These are phyloP conservation scores for Orthonychiurus folsomi DNA, from an alignment of 2,888 invertebrate genomes.

Conservation along the genomic window DNA sequence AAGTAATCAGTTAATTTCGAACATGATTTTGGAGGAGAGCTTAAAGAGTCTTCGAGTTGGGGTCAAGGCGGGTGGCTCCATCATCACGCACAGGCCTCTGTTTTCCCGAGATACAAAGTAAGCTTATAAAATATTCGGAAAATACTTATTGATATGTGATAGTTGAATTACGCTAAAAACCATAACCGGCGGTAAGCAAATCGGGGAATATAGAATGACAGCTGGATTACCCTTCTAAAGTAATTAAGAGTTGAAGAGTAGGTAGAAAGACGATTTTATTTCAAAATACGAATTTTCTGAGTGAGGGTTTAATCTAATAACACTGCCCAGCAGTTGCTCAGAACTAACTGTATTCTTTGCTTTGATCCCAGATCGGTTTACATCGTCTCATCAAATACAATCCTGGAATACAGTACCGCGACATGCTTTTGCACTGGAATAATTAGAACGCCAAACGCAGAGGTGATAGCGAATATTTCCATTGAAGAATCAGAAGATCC, in stretches of 20 bases:
- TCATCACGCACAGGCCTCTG: conserved; percentile 53
- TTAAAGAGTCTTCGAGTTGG: conserved; percentile 25
- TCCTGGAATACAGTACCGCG: conserved; percentile 56
- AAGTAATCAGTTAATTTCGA: too few species aligned
- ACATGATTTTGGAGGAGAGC: conserved; percentile 22
- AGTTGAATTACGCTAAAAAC: too few species aligned
- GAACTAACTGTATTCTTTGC: neutral
- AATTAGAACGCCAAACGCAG: conserved; percentile 50
- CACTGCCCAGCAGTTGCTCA: too few species aligned
- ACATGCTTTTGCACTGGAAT: conserved; percentile 57
- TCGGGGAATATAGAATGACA: too few species aligned
- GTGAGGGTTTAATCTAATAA: too few species aligned
- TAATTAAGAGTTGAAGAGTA: too few species aligned
- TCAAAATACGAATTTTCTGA: too few species aligned
- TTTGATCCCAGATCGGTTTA: neutral
- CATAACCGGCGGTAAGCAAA: too few species aligned
- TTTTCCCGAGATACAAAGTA: conserved; percentile 58
- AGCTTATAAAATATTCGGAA: conserved; percentile 42
- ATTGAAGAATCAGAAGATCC: conserved; percentile 43
- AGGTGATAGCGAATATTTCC: conserved; percentile 49
- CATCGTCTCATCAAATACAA: conserved; percentile 52
- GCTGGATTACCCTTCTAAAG: too few species aligned
- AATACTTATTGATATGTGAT: too few species aligned
- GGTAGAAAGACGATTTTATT: too few species aligned
- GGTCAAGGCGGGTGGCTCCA: conserved; percentile 54